These are phyloP conservation scores for Spodoptera littoralis DNA, from an alignment of 2,888 invertebrate genomes.

Conservation along the genomic window DNA sequence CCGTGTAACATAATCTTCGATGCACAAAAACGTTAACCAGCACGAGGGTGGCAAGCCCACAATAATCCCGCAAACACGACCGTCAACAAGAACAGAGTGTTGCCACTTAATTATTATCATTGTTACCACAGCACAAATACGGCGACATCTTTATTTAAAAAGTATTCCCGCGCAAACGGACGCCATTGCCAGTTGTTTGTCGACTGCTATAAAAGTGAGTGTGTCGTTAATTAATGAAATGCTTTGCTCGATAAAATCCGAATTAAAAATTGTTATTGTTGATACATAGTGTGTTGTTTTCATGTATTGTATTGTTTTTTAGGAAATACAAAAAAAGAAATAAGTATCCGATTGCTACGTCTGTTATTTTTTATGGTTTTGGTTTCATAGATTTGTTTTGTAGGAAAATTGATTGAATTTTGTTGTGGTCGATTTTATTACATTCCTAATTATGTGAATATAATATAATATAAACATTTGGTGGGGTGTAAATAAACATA, in stretches of 20 bases:
- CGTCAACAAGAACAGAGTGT: conserved; percentile 23
- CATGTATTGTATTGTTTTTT: conserved; percentile 32
- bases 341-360: too few relatives aligned
- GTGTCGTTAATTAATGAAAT: conserved; percentile 51
- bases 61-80: conserved; percentile 25
- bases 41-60: conserved; percentile 1
- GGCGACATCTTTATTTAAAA: conserved; percentile 47
- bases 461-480: too few relatives aligned
- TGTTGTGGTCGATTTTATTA: too few relatives aligned
- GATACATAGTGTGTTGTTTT: conserved; percentile 34
- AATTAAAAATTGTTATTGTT: conserved; percentile 50
- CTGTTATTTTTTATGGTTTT: too few relatives aligned
- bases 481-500: too few relatives aligned
- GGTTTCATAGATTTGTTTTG: conserved; percentile 1
- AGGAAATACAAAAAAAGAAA: conserved; percentile 21
- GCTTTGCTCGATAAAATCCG: conserved; percentile 47
- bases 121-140: conserved; percentile 40
- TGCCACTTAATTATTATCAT: conserved; percentile 40
- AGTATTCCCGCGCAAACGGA: conserved; percentile 29
- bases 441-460: too few relatives aligned
- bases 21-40: too few relatives aligned
- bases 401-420: neutral
- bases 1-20: too few relatives aligned
- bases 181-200: conserved; percentile 31
- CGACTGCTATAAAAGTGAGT: conserved; percentile 36